Evolutionary conservation across 2,888 invertebrate species (phyloP), one percentile per base, ranked within the genome.

Genomic region (Eristalis tenax): DNA sequence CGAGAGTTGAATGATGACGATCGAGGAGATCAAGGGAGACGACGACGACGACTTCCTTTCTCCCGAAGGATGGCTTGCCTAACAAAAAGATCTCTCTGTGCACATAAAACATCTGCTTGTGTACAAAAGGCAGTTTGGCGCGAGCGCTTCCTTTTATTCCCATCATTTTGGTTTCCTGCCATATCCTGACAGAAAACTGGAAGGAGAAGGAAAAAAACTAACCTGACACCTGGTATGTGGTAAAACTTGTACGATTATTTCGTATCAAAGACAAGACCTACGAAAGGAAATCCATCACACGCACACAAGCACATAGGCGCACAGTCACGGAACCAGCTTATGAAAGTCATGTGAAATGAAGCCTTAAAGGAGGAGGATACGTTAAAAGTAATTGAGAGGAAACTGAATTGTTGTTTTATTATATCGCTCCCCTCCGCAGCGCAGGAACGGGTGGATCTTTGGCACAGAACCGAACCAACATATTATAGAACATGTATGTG

Each of bases 151-250:
- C 64, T 8, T 32, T 26, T 59, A 56, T 35, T 76, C 32, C 56
- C 56, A 56, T 50, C 28, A 28, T 71, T 64, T 71, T 11, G 18
- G 65, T 78, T 85, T 86, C 83, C 83, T 86, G 74, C 63, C 65
- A 15, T 35, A 18, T n/a, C 18, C 56, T 75, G 50, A 32, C 13
- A 40, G 1, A 43, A 3, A 66, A 59, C 38, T 22, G 59, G 15
- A 59, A 59, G 59, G 26, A 59, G 59, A 26, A 13, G 23, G 18
- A 23, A 56, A 63, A 35, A 66, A 69, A 63, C 15, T 73, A 69
- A 77, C 68, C 77, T 64, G 82, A 77, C 85, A 86, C 82, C 85
- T 86, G 85, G 85, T 50, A 79, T 83, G 83, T 75, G 74, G 78
- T 79, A 56, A 70, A 79, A 83, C 86, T 65, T 78, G 83, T 78